Evolutionary conservation across 2,113 vertebrate species (phyloP), one percentile per base, ranked within the genome.

Genomic region (Cyprinodon variegatus): DNA sequence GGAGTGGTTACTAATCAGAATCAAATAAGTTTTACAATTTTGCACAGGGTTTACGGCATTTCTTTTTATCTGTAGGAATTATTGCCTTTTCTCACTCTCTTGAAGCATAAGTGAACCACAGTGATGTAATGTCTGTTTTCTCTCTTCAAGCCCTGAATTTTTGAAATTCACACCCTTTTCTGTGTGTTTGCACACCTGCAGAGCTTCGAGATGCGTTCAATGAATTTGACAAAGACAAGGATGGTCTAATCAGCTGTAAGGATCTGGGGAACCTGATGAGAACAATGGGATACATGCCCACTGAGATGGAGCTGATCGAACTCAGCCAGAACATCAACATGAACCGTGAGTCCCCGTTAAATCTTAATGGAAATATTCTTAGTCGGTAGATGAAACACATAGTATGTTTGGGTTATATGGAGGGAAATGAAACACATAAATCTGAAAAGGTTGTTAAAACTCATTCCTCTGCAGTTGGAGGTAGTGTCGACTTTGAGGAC

Each of bases 221-320:
- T 63, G 98, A 99, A 83, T 99, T 99, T 60, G 98, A 98, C 87
- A 98, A 98, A 88, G 97, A 99, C 93, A 96, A 96, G 69, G 97
- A 98, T 3, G 97, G 97, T n/a, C 96, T 97, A 79, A 99, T 99
- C 92, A 97, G 95, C 95, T 99, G 97, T 81, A 96, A 97, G 84
- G 98, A 98, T 88, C 94, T 99, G 92, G 98, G 98, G 29, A 98
- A 98, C 90, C 96, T 97, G 86, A 99, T 99, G 98, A 95, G 98
- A 43, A 99, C 97, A 14, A 99, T 99, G 98, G 98, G 97, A 69
- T 99, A 98, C 91, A 99, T 98, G 97, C 97, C 97, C 60, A 99
- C 98, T 0, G 98, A 99, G 94, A 99, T 99, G 98, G 98, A 99
- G 88, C 94, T 99, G 64, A 98, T 98, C 0, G 98, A 99, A 83